Evolutionary conservation across 1,140 invertebrate genomes (phyloP).

Genomic region (Cydia pomonella): DNA sequence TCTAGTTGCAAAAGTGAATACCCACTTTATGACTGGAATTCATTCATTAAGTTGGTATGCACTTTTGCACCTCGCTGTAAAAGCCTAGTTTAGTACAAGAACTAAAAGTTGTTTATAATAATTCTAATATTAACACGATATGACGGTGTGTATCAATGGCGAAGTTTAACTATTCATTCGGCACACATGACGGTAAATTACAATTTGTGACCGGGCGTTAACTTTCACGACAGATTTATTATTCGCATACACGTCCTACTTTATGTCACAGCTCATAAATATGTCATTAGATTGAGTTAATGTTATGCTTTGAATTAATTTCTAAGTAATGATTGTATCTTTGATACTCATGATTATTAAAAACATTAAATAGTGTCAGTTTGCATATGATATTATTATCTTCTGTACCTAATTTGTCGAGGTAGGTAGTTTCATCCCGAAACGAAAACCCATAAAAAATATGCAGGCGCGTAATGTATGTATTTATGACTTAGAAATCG

Average conservation of each 20-base stretch:
- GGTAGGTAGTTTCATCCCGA: too few relatives aligned
- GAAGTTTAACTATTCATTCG: constrained; percentile 45
- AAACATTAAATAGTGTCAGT: background rate
- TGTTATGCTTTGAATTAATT: constrained; percentile 52
- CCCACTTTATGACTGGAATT: too few relatives aligned
- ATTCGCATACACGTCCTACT: constrained; percentile 64
- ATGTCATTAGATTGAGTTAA: constrained; percentile 71
- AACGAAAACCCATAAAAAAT: too few relatives aligned
- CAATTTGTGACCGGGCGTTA: constrained; percentile 73
- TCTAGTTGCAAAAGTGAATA: too few relatives aligned
- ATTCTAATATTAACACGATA: background rate
- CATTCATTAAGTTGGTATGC: too few relatives aligned
- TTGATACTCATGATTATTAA: background rate
- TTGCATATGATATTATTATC: background rate
- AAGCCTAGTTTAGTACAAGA: background rate
- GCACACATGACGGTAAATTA: constrained; percentile 68
- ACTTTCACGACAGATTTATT: constrained; percentile 73
- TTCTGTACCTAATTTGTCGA: background rate
- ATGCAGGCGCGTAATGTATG: too few relatives aligned
- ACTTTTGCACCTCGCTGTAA: too few relatives aligned
- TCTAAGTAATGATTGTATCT: constrained; percentile 44
- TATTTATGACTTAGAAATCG: too few relatives aligned
- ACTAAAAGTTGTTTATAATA: background rate
- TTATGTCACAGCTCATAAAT: constrained; percentile 71
- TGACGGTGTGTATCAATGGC: constrained; percentile 33